Conservation (phyloP, 2,888 invertebrate genomes). For the Stenurella melanura region DNA sequence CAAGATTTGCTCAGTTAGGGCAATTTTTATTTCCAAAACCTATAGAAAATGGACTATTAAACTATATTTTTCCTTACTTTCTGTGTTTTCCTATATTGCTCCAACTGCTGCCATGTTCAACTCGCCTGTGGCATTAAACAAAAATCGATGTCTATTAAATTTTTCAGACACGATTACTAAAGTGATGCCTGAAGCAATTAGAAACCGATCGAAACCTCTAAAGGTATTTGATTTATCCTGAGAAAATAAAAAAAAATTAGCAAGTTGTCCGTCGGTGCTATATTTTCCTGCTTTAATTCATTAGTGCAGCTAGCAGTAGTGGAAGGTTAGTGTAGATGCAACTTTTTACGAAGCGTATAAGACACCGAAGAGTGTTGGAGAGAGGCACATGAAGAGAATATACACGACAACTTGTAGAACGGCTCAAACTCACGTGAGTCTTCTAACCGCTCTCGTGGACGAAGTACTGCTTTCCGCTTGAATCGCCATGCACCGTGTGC, state of each 20-base stretch:
- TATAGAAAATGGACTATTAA: no score
- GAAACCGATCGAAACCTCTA: neutral
- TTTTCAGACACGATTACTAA: neutral
- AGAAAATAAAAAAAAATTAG: neutral
- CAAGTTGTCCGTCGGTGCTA: conserved; percentile 13
- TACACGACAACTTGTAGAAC: conserved; percentile 41
- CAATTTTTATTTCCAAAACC: no score
- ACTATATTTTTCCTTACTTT: no score
- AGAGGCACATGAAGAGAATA: conserved; percentile 45
- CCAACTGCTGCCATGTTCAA: no score
- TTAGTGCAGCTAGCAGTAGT: conserved; percentile 34
- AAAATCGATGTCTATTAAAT: neutral
- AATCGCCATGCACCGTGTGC: conserved; percentile 26
- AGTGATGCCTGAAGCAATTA: neutral
- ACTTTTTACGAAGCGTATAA: conserved; percentile 42
- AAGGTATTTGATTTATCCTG: neutral
- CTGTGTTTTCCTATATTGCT: no score
- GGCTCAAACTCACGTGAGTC: conserved; percentile 52
- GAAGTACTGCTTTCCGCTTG: conserved; percentile 38
- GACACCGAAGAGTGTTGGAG: conserved; percentile 46
- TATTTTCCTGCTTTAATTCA: conserved; percentile 25
- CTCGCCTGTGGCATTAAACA: no score
- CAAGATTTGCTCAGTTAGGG: no score
- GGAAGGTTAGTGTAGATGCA: conserved; percentile 45
- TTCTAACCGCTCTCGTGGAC: conserved; percentile 45